Evolutionary conservation across 2,113 vertebrate species (phyloP).

Genomic region (Corydoras sp.): DNA sequence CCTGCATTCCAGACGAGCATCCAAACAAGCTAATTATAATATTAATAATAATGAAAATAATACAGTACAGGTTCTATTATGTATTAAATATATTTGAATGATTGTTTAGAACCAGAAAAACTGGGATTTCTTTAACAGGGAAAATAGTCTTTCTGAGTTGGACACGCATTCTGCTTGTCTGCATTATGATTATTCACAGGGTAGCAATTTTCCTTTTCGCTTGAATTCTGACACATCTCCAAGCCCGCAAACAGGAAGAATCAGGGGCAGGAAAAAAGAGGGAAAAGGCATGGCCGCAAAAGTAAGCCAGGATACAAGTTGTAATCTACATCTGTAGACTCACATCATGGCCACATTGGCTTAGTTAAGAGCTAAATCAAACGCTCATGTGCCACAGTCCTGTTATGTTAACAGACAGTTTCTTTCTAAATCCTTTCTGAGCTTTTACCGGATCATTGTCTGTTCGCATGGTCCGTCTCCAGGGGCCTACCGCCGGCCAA

Average conservation of each 20-base stretch:
- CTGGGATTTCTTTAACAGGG: too few species aligned
- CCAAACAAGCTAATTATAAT: too few species aligned
- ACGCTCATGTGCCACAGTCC: too few species aligned
- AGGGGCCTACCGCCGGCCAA: background rate
- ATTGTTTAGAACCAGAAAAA: too few species aligned
- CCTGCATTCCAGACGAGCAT: too few species aligned
- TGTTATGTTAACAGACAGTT: background rate
- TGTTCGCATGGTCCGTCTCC: background rate
- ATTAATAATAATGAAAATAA: too few species aligned
- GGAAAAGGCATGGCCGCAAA: too few species aligned
- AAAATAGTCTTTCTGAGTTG: too few species aligned
- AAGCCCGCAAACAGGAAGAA: background rate
- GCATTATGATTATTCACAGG: background rate
- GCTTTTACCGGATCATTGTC: background rate
- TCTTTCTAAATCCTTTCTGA: background rate
- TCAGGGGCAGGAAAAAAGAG: background rate
- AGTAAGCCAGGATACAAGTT: too few species aligned
- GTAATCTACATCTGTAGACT: background rate
- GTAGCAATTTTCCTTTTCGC: background rate
- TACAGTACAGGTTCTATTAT: too few species aligned
- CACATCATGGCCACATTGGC: background rate
- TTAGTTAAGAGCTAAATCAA: background rate
- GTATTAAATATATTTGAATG: too few species aligned
- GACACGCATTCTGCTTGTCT: too few species aligned
- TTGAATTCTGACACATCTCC: background rate